A percentile compares a stretch with the other conserved stretches of the same genome.
These are phyloP conservation scores for Lepus americanus DNA, from an alignment of 2,113 vertebrate genomes.

Conservation along the genomic window DNA sequence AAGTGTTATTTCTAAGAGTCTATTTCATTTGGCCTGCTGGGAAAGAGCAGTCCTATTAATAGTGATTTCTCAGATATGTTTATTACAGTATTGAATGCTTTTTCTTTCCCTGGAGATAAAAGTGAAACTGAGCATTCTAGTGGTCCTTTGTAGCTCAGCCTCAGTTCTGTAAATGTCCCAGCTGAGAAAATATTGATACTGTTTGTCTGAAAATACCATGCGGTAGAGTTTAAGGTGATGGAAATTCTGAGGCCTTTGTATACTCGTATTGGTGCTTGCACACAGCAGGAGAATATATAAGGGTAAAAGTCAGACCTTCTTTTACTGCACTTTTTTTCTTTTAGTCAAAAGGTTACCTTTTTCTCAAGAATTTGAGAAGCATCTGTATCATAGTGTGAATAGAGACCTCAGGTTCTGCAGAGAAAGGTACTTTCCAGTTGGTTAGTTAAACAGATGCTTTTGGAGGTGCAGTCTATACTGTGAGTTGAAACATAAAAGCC, in stretches of 20 bases:
- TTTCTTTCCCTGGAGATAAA: conserved; percentile 58
- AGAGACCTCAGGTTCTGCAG: not conserved
- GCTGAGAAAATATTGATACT: conserved; percentile 46
- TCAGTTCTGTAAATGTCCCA: conserved; percentile 27
- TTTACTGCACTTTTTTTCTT: conserved; percentile 13
- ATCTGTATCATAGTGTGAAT: not conserved
- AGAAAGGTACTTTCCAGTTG: not conserved
- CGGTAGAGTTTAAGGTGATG: not conserved
- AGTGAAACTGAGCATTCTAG: not conserved
- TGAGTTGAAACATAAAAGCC: not conserved
- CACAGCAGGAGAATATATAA: not conserved
- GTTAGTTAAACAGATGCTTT: not conserved
- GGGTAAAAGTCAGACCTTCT: not conserved
- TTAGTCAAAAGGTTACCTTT: not conserved
- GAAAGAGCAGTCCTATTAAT: conserved; percentile 59
- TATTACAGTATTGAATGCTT: conserved; percentile 10
- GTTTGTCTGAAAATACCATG: conserved; percentile 55
- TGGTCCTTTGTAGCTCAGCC: conserved; percentile 1
- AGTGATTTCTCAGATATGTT: conserved; percentile 54
- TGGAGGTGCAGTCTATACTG: not conserved
- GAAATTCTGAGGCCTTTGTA: not conserved
- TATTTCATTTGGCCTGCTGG: conserved; percentile 38
- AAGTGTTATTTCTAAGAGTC: conserved; percentile 52
- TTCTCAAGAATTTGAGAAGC: conserved; percentile 26
- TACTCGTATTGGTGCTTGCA: not conserved